Conservation (phyloP, 2,888 invertebrate species). For the Troides helena region DNA sequence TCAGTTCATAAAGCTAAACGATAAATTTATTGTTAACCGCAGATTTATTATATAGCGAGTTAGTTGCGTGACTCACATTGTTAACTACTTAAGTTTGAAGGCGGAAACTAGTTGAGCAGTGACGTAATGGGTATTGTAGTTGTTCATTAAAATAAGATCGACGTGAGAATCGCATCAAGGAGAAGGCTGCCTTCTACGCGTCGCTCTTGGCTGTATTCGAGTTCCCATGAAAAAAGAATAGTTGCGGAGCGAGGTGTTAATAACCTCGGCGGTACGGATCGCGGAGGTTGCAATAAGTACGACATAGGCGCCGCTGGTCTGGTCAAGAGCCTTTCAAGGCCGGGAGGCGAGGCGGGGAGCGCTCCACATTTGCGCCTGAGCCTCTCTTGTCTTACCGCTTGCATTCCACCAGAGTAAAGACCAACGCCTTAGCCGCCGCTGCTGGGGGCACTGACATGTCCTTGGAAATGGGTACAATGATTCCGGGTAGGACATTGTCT, state of each 20-base stretch:
- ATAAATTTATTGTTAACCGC: constrained; percentile 46
- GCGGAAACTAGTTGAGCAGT: constrained; percentile 75
- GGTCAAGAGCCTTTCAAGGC: constrained; percentile 81
- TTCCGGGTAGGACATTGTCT: constrained; percentile 23
- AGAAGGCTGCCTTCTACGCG: constrained; percentile 53
- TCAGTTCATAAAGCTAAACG: constrained; percentile 28
- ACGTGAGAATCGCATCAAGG: constrained; percentile 76
- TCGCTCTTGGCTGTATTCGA: constrained; percentile 47
- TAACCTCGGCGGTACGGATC: constrained; percentile 78
- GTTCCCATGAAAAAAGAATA: constrained; percentile 64
- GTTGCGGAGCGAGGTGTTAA: constrained; percentile 67
- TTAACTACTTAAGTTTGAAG: constrained; percentile 72
- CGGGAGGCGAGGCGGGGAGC: constrained; percentile 75
- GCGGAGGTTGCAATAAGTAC: constrained; percentile 80
- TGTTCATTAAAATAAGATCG: constrained; percentile 72
- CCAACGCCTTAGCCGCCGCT: constrained; percentile 32
- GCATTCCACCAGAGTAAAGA: constrained; percentile 61
- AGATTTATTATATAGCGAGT: constrained; percentile 62
- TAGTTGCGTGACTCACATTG: constrained; percentile 74
- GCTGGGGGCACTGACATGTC: constrained; percentile 24
- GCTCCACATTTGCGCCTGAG: constrained; percentile 69
- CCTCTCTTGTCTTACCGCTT: constrained; percentile 62
- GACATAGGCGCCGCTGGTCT: constrained; percentile 73
- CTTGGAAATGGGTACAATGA: constrained; percentile 18
- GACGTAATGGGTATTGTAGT: constrained; percentile 78